A percentile compares a stretch with the other conserved stretches of the same genome.
Evolutionary conservation across 2,113 vertebrate species (phyloP).

Genomic region (Andinoacara biseriatus): DNA sequence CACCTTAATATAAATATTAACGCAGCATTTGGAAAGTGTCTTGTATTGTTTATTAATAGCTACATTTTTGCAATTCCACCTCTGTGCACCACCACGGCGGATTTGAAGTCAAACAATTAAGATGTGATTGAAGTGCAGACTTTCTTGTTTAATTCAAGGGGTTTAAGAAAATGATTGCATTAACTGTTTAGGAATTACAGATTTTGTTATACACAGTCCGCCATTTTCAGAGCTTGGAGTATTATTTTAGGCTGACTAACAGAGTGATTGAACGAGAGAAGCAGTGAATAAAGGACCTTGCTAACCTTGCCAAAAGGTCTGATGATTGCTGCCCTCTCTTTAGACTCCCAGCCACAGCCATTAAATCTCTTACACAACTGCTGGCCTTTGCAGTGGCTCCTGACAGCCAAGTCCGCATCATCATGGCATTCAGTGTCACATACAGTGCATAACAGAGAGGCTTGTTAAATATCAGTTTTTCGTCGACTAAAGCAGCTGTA

Average conservation of each 20-base stretch:
- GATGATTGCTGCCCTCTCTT: constrained; percentile 44
- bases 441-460: constrained; percentile 14
- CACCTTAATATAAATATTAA: no score
- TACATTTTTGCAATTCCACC: no score
- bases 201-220: no score
- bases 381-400: constrained; percentile 44
- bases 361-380: constrained; percentile 64
- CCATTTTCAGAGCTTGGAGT: neutral
- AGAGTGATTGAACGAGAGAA: constrained; percentile 28
- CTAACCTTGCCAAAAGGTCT: constrained; percentile 54
- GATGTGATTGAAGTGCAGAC: no score
- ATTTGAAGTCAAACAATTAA: no score
- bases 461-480: constrained; percentile 12
- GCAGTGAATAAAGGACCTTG: constrained; percentile 32
- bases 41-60: no score
- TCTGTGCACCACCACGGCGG: no score
- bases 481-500: constrained; percentile 5
- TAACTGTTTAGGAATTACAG: no score
- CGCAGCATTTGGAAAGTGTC: no score
- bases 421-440: constrained; percentile 3
- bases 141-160: no score
- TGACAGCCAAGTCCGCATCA: constrained; percentile 51
- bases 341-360: constrained; percentile 28
- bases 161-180: no score
- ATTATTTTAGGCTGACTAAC: constrained; percentile 20